Percentiles rank a stretch among this genome's conserved stretches.
Evolutionary conservation across 1,140 invertebrate species (phyloP).

Genomic region (Mesaphorura yosii): DNA sequence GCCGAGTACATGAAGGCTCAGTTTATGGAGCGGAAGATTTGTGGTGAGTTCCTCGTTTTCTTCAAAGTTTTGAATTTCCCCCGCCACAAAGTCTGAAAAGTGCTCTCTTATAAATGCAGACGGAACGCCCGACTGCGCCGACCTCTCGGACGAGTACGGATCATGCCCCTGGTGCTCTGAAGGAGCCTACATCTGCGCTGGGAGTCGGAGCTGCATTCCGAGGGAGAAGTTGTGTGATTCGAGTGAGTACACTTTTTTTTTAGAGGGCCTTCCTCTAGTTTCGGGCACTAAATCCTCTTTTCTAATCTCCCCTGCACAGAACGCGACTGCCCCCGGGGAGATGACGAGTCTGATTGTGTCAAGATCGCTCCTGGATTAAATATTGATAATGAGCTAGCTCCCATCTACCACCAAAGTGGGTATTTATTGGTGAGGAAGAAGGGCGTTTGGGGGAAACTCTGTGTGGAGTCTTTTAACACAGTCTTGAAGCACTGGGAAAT

Average conservation of each 20-base stretch:
- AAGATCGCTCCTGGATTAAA: slow-evolving; percentile 37
- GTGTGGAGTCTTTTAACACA: slow-evolving; percentile 53
- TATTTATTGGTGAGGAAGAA: slow-evolving; percentile 43
- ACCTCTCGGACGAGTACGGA: slow-evolving; percentile 63
- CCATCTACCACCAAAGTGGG: slow-evolving; percentile 24
- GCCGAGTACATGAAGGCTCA: slow-evolving; percentile 60
- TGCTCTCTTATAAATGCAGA: too few relatives aligned
- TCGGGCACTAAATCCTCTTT: neutral
- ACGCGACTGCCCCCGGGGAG: slow-evolving; percentile 62
- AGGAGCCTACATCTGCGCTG: slow-evolving; percentile 60
- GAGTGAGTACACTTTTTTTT: too few relatives aligned
- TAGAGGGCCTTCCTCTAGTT: neutral
- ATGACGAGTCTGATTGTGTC: slow-evolving; percentile 66
- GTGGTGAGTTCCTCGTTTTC: too few relatives aligned
- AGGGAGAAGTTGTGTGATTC: slow-evolving; percentile 39
- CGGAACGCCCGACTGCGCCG: slow-evolving; percentile 41
- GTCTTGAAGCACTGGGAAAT: slow-evolving; percentile 48
- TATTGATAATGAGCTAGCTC: slow-evolving; percentile 31
- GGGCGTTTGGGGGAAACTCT: slow-evolving; percentile 66
- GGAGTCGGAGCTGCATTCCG: slow-evolving; percentile 49
- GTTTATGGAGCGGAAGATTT: slow-evolving; percentile 58
- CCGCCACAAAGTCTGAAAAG: too few relatives aligned
- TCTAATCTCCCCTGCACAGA: slow-evolving; percentile 15
- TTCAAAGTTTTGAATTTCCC: too few relatives aligned
- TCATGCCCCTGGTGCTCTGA: slow-evolving; percentile 68